Evolutionary conservation across 2,888 invertebrate species (phyloP), one percentile per base, ranked within the genome.

Genomic region (Hyppa rectilinea): DNA sequence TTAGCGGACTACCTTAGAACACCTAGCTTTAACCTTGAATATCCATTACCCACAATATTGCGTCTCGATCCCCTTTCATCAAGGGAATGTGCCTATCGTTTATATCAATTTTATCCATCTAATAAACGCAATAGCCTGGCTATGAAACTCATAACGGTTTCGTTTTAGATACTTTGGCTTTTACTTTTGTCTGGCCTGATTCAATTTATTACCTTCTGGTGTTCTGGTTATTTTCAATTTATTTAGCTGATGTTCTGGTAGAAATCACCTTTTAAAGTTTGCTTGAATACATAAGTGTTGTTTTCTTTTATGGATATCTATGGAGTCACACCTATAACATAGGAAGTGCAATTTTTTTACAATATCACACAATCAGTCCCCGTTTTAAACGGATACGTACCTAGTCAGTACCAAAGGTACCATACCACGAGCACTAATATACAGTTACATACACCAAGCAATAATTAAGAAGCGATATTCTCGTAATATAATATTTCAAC

Each of bases 61-160:
- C 65, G 34, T 40, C 65, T 59, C 26, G 34, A 50, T 29, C 38
- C 53, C 45, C 20, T 60, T 65, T 77, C 75, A 78, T 78, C 65
- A 71, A 72, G 58, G 59, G 45, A 68, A 58, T 66, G 47, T 70
- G 55, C 69, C 75, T 73, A 80, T 82, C 84, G 80, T 86, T 86
- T 84, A 85, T 87, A 79, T 87, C 83, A 85, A 86, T 87, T 85
- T 84, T 71, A 86, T 70, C 78, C 67, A 43, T 36, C 81, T 80
- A 82, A 83, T 84, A 85, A 83, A 85, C 56, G 61, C 26, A 29
- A 23, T 43, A 59, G 64, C 12, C 60, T 10, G 34, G 26, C n/a
- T 74, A 29, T 62, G 63, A 70, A 74, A 50, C 40, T 62, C 75
- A 50, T 70, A 62, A 74, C 40, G 34, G 38, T 26, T 61, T 59